A percentile compares a stretch with the other conserved stretches of the same genome.
phyloP scores from a whole-genome alignment of 2,113 vertebrate species.

The Delphinus delphis region DNA sequence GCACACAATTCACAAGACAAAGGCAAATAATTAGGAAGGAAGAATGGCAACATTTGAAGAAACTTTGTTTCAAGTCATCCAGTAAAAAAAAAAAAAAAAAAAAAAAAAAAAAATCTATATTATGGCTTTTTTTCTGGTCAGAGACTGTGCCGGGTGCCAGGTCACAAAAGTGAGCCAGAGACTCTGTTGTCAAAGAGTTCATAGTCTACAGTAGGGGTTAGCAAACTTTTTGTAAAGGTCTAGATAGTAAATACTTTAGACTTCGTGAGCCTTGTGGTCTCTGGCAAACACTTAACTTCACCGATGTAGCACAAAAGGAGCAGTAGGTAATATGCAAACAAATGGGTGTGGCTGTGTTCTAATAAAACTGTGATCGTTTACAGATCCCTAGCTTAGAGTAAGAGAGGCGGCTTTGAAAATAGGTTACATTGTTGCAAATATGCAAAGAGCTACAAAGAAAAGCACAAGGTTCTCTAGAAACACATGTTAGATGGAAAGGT shows the following conservation, averaged over 20 bases:
- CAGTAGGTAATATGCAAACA: background rate
- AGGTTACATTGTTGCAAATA: background rate
- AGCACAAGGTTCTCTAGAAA: background rate
- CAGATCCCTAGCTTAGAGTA: background rate
- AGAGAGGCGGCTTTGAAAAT: background rate
- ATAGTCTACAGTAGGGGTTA: background rate
- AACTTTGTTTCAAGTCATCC: background rate
- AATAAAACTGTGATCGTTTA: background rate
- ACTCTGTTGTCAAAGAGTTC: background rate
- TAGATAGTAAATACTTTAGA: background rate
- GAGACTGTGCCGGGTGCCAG: background rate
- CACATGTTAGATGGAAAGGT: background rate
- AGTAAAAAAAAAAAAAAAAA: background rate
- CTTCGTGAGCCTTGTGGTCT: background rate
- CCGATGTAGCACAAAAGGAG: background rate
- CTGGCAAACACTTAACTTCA: background rate
- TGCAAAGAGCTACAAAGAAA: background rate
- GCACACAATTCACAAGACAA: background rate
- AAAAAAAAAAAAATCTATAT: background rate
- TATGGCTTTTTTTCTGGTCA: background rate
- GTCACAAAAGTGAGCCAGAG: background rate
- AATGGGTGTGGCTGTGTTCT: background rate
- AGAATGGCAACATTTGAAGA: background rate
- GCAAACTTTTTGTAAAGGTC: background rate
- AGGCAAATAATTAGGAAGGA: background rate